phyloP scores from a whole-genome alignment of 2,888 invertebrate species.

The Drosophila pseudotakahashii region DNA sequence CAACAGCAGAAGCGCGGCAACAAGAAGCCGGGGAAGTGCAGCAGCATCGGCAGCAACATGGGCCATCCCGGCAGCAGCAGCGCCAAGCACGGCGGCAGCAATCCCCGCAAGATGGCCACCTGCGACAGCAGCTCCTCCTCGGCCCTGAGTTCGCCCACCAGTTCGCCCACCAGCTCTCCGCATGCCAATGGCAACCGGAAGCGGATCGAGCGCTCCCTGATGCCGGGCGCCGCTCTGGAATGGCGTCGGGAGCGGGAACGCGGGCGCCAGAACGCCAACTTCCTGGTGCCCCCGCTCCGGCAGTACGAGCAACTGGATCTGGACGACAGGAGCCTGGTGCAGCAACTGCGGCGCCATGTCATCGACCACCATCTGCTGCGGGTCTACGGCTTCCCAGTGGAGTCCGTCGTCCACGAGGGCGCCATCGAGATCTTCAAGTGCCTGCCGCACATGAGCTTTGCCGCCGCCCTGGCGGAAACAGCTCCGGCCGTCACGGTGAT shows the following conservation, averaged over 20 bases:
- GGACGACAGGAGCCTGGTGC: slow-evolving; percentile 86
- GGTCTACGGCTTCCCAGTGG: slow-evolving; percentile 90
- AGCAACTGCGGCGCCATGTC: slow-evolving; percentile 87
- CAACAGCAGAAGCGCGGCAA: slow-evolving; percentile 13
- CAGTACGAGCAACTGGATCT: slow-evolving; percentile 82
- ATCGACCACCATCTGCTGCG: slow-evolving; percentile 87
- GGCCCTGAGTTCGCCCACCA: slow-evolving; percentile 70
- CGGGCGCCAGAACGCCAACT: slow-evolving; percentile 47
- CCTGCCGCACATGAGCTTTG: slow-evolving; percentile 83
- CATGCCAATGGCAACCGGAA: slow-evolving; percentile 53
- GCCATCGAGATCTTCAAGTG: slow-evolving; percentile 88
- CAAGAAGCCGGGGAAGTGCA: slow-evolving; percentile 8
- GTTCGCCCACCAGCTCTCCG: slow-evolving; percentile 77
- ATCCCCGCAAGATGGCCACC: slow-evolving; percentile 20
- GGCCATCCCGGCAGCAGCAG: slow-evolving; percentile 39
- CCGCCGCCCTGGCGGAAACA: slow-evolving; percentile 52
- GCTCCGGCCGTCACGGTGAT: slow-evolving; percentile 60
- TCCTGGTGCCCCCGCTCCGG: slow-evolving; percentile 81
- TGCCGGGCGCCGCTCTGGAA: slow-evolving; percentile 24
- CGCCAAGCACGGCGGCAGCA: slow-evolving; percentile 19
- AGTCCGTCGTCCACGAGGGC: slow-evolving; percentile 86
- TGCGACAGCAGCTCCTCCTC: slow-evolving; percentile 57
- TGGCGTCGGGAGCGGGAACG: slow-evolving; percentile 15
- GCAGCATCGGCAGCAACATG: slow-evolving; percentile 13
- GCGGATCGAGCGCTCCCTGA: slow-evolving; percentile 18